Conservation (phyloP, 2,888 invertebrate species). For the Pemphredon lugubris region DNA sequence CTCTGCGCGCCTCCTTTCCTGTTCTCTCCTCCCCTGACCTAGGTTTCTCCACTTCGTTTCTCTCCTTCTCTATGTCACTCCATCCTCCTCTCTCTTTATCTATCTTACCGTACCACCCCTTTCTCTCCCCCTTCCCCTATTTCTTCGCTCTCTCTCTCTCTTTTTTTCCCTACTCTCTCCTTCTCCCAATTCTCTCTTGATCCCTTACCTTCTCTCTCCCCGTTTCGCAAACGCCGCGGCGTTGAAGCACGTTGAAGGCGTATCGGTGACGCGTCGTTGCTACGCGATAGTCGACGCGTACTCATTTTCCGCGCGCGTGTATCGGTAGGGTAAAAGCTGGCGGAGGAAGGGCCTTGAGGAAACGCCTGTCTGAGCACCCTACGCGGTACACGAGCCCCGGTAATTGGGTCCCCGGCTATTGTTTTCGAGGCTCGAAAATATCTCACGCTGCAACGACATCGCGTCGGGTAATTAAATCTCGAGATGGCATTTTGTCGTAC, state of each 20-base stretch:
- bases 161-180: not conserved
- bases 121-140: not conserved
- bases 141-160: too few relatives aligned
- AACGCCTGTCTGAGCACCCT: slow-evolving; percentile 56
- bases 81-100: slow-evolving; percentile 14
- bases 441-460: slow-evolving; percentile 33
- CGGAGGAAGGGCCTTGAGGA: slow-evolving; percentile 46
- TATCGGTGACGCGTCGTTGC: not conserved
- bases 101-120: not conserved
- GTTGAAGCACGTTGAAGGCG: not conserved
- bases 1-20: slow-evolving; percentile 11
- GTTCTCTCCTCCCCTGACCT: too few relatives aligned
- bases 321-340: slow-evolving; percentile 19
- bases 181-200: slow-evolving; percentile 19
- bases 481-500: slow-evolving; percentile 36
- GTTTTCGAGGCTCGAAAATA: slow-evolving; percentile 44
- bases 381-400: slow-evolving; percentile 50
- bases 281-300: not conserved
- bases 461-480: slow-evolving; percentile 41
- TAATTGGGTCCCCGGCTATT: slow-evolving; percentile 56
- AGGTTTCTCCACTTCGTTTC: too few relatives aligned
- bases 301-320: too few relatives aligned
- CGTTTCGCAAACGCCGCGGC: too few relatives aligned
- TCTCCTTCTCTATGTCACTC: too few relatives aligned
- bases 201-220: not conserved